These are phyloP conservation scores for Oryctes rhinoceros DNA, from an alignment of 1,140 invertebrate species.

Conservation along the genomic window DNA sequence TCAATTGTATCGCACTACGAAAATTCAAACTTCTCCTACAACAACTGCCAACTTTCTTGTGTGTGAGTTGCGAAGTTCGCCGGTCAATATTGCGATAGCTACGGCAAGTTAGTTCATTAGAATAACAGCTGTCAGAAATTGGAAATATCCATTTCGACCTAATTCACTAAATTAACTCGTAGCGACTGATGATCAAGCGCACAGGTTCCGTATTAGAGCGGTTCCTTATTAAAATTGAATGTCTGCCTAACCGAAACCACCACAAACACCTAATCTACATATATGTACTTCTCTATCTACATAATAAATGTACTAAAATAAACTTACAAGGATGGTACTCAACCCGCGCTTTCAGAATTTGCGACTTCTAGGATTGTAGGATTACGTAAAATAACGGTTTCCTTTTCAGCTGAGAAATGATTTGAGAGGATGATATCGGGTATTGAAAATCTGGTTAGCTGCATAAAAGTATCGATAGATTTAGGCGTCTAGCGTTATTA, in stretches of 20 bases:
- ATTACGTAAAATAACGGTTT: no score
- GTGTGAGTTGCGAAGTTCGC: not conserved
- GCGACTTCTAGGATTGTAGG: no score
- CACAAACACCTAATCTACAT: not conserved
- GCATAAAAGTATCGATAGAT: no score
- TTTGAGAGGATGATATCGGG: no score
- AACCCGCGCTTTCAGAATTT: no score
- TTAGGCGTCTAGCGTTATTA: no score
- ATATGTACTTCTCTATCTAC: not conserved
- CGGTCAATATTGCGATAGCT: slow-evolving; percentile 14
- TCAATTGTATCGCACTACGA: not conserved
- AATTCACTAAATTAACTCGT: slow-evolving; percentile 4
- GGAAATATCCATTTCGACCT: slow-evolving; percentile 8
- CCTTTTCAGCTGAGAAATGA: no score
- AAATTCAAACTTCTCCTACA: not conserved
- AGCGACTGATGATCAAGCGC: not conserved
- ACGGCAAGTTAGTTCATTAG: not conserved
- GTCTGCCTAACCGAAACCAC: not conserved
- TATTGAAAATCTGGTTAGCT: no score
- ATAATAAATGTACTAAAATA: no score
- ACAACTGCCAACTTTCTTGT: not conserved
- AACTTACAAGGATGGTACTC: no score
- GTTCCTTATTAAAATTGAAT: not conserved
- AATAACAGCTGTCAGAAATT: slow-evolving; percentile 18
- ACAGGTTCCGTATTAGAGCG: not conserved